Evolutionary conservation across 2,113 vertebrate species (phyloP).

Genomic region (Panurus biarmicus): DNA sequence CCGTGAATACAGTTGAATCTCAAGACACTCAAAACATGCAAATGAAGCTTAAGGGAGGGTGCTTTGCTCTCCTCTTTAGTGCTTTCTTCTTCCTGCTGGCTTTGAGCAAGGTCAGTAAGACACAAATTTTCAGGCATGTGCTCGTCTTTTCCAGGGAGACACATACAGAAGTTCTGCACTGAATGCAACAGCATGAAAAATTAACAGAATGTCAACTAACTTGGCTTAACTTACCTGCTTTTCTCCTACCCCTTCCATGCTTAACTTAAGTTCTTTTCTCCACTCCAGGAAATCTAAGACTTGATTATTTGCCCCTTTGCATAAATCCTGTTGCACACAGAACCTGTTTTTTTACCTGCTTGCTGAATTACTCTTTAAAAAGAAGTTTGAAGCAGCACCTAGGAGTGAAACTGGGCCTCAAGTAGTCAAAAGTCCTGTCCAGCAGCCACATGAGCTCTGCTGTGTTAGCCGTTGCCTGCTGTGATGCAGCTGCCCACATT

Average conservation of each 20-base stretch:
- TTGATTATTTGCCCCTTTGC: not conserved
- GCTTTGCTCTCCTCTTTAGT: not conserved
- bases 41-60: not conserved
- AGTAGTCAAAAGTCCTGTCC: not conserved
- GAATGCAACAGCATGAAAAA: not conserved
- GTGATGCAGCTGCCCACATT: not conserved
- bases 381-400: not conserved
- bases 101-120: not conserved
- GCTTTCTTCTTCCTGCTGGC: not conserved
- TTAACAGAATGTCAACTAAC: not conserved
- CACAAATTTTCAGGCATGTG: not conserved
- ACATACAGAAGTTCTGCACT: fast-evolving
- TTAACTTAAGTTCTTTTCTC: too few relatives aligned
- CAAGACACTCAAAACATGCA: not conserved
- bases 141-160: not conserved
- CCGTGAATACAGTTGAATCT: not conserved
- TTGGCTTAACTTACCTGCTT: not conserved
- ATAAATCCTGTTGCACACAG: not conserved
- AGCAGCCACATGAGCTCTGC: not conserved
- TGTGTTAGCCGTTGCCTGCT: fast-evolving
- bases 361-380: not conserved
- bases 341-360: not conserved
- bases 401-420: not conserved
- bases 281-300: not conserved
- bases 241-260: too few relatives aligned